Evolutionary conservation across 1,140 invertebrate species (phyloP).

Genomic region (Macrostomum lignano): DNA sequence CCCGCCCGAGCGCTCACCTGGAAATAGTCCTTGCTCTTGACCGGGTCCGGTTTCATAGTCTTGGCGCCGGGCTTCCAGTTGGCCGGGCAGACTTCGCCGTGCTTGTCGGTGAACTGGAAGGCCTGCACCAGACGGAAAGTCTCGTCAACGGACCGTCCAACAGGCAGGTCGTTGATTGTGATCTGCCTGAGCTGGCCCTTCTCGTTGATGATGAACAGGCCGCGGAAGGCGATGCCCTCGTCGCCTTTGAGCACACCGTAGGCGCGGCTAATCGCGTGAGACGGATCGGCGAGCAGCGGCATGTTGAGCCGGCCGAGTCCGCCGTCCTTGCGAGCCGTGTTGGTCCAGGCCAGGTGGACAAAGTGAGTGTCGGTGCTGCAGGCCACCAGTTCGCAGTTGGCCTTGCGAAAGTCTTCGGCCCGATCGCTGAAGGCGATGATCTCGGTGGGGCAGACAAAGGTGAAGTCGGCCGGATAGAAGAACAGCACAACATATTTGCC

Average conservation of each 20-base stretch:
- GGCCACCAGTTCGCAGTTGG: slow-evolving; percentile 55
- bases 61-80: slow-evolving; percentile 49
- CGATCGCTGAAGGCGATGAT: slow-evolving; percentile 76
- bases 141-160: slow-evolving; percentile 9
- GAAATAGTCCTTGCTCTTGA: slow-evolving; percentile 49
- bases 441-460: slow-evolving; percentile 84
- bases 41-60: slow-evolving; percentile 52
- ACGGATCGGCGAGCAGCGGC: slow-evolving; percentile 75
- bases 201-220: slow-evolving; percentile 7
- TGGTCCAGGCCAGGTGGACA: slow-evolving; percentile 54
- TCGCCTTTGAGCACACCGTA: slow-evolving; percentile 80
- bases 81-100: slow-evolving; percentile 41
- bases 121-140: slow-evolving; percentile 6
- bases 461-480: slow-evolving; percentile 18
- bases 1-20: too few relatives aligned
- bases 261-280: slow-evolving; percentile 45
- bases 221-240: slow-evolving; percentile 45
- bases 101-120: slow-evolving; percentile 8
- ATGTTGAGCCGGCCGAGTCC: slow-evolving; percentile 83
- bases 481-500: slow-evolving; percentile 7
- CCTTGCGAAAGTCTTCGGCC: slow-evolving; percentile 48
- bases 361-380: slow-evolving; percentile 68
- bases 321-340: slow-evolving; percentile 56
- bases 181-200: slow-evolving; percentile 7
- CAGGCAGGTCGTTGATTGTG: slow-evolving; percentile 7